Evolutionary conservation across 2,888 invertebrate genomes (phyloP).

Genomic region (Reticulitermes lucifugus): DNA sequence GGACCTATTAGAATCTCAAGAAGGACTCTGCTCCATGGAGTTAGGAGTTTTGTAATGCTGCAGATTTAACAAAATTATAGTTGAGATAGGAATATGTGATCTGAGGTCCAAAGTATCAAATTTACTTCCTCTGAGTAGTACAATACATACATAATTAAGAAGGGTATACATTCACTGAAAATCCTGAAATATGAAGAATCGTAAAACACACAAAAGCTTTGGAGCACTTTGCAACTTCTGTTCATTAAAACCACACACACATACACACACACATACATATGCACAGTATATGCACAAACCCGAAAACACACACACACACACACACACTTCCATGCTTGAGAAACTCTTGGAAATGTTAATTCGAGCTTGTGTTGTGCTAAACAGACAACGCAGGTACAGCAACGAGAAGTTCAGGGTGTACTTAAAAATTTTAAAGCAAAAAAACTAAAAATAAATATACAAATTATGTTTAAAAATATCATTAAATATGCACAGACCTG

Average conservation of each 20-base stretch:
- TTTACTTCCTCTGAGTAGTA: too few species aligned
- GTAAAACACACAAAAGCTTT: not conserved
- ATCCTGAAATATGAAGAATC: not conserved
- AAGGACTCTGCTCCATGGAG: too few species aligned
- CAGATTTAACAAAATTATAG: too few species aligned
- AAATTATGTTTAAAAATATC: slow-evolving; percentile 18
- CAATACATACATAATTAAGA: too few species aligned
- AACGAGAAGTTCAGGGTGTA: slow-evolving; percentile 46
- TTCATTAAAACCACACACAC: not conserved
- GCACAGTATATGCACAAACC: not conserved
- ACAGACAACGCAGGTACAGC: not conserved
- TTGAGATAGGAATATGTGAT: too few species aligned
- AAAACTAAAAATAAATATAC: not conserved
- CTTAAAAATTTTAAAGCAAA: slow-evolving; percentile 46
- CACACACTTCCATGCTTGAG: not conserved
- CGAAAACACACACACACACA: not conserved
- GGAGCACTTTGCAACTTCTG: not conserved
- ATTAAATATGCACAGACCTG: slow-evolving; percentile 19
- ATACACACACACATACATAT: not conserved
- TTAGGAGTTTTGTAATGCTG: too few species aligned
- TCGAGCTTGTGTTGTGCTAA: not conserved
- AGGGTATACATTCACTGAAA: too few species aligned
- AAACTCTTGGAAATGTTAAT: not conserved
- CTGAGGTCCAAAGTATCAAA: too few species aligned
- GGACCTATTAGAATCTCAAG: too few species aligned